Evolutionary conservation across 2,797 vertebrate genomes (phyloP).

Genomic region (Nannoperca australis): DNA sequence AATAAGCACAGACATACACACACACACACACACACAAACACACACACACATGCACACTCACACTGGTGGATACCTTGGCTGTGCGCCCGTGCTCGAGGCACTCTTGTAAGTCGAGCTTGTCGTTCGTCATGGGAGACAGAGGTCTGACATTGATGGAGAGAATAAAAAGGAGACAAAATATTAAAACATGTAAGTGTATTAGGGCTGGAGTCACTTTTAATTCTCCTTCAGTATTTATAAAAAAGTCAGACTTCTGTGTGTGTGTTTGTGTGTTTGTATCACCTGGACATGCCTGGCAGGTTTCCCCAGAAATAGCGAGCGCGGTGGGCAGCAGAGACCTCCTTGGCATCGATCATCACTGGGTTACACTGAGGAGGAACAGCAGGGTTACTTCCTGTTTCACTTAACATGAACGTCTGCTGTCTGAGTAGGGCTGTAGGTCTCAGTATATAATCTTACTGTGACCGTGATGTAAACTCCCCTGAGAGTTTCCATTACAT

Average conservation of each 20-base stretch:
- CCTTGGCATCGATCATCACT: slow-evolving; percentile 95
- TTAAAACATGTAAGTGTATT: neutral
- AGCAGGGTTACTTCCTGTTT: slow-evolving; percentile 14
- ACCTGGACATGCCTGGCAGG: slow-evolving; percentile 97
- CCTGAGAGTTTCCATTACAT: neutral
- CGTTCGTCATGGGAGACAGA: slow-evolving; percentile 87
- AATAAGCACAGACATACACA: slow-evolving; percentile 7
- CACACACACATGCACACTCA: slow-evolving; percentile 24
- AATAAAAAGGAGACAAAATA: neutral
- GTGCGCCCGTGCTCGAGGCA: slow-evolving; percentile 92
- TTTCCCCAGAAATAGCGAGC: slow-evolving; percentile 97
- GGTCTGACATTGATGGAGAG: slow-evolving; percentile 79
- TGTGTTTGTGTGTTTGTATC: slow-evolving; percentile 12
- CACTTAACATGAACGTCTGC: neutral
- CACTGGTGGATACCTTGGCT: slow-evolving; percentile 87
- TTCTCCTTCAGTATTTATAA: neutral
- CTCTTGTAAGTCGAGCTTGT: slow-evolving; percentile 92
- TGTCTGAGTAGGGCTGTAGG: neutral
- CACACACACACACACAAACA: slow-evolving; percentile 19
- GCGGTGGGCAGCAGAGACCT: slow-evolving; percentile 93
- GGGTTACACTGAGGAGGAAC: slow-evolving; percentile 90
- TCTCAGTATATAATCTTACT: neutral
- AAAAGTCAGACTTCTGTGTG: neutral
- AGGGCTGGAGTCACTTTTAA: neutral
- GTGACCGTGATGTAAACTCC: neutral